These are phyloP conservation scores for Columbina picui DNA, from an alignment of 2,113 vertebrate genomes.

Conservation along the genomic window DNA sequence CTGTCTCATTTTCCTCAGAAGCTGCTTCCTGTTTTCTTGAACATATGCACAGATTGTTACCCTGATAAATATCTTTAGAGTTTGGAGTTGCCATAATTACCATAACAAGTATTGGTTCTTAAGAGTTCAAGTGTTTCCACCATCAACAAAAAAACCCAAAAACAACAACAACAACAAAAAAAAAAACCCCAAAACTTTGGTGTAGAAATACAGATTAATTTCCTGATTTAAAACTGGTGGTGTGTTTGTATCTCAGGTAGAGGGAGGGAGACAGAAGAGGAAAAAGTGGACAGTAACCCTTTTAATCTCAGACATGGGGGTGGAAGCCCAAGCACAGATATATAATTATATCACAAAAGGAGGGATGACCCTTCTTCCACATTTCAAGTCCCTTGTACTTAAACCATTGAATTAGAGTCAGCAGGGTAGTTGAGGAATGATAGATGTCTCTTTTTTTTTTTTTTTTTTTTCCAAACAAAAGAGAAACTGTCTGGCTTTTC, in stretches of 20 bases:
- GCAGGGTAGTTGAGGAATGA: background rate
- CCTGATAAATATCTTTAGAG: background rate
- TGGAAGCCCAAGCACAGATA: background rate
- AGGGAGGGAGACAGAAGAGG: background rate
- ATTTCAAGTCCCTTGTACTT: background rate
- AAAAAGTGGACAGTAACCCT: background rate
- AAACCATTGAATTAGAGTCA: background rate
- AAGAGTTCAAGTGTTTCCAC: background rate
- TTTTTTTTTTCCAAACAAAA: background rate
- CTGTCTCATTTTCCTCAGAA: background rate
- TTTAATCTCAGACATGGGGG: background rate
- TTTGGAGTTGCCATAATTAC: background rate
- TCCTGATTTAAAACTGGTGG: background rate
- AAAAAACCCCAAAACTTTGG: fast-evolving
- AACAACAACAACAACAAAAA: no score
- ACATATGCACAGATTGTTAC: background rate
- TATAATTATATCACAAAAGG: background rate
- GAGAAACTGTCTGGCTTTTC: background rate
- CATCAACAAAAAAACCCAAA: no score
- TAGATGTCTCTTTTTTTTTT: no score
- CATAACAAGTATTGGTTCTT: background rate
- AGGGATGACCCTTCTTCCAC: background rate
- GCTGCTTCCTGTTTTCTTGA: background rate
- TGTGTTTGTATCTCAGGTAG: background rate
- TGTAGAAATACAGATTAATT: background rate